A percentile compares a stretch with the other conserved stretches of the same genome.
These are phyloP conservation scores for Siniperca obscura DNA, from an alignment of 2,797 vertebrate species.

Conservation along the genomic window DNA sequence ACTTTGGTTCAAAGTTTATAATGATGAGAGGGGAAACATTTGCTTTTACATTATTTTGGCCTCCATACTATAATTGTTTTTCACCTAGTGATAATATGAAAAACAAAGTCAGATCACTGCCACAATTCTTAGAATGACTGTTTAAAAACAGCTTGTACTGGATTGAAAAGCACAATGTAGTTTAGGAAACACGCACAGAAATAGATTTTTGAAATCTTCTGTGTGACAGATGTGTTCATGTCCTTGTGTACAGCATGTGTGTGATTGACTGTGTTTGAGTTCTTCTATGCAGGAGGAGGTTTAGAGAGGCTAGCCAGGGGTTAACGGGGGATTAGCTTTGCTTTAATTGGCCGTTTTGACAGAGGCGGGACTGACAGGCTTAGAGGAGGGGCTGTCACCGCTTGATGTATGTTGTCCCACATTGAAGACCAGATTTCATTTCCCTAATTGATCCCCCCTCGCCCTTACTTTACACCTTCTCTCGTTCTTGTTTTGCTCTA, in stretches of 20 bases:
- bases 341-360: conserved; percentile 85
- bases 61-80: background rate
- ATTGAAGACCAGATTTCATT: conserved; percentile 87
- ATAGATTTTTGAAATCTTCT: background rate
- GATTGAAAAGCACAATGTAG: background rate
- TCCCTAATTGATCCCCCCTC: conserved; percentile 83
- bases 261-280: background rate
- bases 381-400: conserved; percentile 85
- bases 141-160: background rate
- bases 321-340: conserved; percentile 86
- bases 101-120: background rate
- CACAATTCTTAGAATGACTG: background rate
- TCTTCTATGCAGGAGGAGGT: conserved; percentile 2
- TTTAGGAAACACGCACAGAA: background rate
- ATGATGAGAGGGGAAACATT: background rate
- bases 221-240: background rate
- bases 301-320: conserved; percentile 54
- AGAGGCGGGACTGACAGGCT: conserved; percentile 76
- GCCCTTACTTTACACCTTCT: conserved; percentile 38
- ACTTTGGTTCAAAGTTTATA: background rate
- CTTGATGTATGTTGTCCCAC: conserved; percentile 83
- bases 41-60: background rate
- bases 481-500: conserved; percentile 26
- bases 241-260: background rate
- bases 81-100: background rate